These are phyloP conservation scores for Agrotis exclamationis DNA, from an alignment of 2,888 invertebrate genomes.

Conservation along the genomic window DNA sequence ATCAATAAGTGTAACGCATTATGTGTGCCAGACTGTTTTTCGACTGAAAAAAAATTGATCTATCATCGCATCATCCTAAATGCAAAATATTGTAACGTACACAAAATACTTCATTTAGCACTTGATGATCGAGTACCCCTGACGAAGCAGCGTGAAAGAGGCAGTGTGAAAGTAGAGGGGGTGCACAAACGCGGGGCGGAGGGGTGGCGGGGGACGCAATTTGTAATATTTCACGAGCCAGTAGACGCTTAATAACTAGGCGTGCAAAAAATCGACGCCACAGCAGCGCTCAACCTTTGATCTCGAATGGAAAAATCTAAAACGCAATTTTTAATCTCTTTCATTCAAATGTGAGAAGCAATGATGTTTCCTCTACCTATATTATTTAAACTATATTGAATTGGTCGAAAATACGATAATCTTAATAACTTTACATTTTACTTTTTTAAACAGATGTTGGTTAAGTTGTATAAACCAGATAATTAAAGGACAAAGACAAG, in stretches of 20 bases:
- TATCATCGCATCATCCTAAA: background rate
- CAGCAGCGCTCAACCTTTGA: constrained; percentile 76
- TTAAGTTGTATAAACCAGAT: too few relatives aligned
- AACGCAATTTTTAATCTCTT: constrained; percentile 45
- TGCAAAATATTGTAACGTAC: constrained; percentile 38
- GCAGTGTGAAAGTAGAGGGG: constrained; percentile 81
- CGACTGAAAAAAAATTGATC: too few relatives aligned
- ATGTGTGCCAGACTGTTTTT: too few relatives aligned
- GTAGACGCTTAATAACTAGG: constrained; percentile 91
- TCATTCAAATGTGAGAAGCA: constrained; percentile 9
- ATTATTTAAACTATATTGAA: background rate
- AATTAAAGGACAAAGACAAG: too few relatives aligned
- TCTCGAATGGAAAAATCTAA: constrained; percentile 46
- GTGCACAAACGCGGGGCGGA: constrained; percentile 60
- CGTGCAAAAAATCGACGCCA: constrained; percentile 87
- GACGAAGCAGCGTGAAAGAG: constrained; percentile 81
- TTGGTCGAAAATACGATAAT: too few relatives aligned
- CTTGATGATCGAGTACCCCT: constrained; percentile 80
- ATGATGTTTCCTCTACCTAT: background rate
- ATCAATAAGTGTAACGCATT: too few relatives aligned
- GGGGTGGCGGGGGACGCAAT: constrained; percentile 84
- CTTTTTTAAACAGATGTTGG: too few relatives aligned
- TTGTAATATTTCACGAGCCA: constrained; percentile 91
- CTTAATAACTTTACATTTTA: too few relatives aligned
- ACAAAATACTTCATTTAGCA: constrained; percentile 78